Evolutionary conservation across 2,797 vertebrate genomes (phyloP), one percentile per base, ranked within the genome.

Genomic region (Rallus crepitans): DNA sequence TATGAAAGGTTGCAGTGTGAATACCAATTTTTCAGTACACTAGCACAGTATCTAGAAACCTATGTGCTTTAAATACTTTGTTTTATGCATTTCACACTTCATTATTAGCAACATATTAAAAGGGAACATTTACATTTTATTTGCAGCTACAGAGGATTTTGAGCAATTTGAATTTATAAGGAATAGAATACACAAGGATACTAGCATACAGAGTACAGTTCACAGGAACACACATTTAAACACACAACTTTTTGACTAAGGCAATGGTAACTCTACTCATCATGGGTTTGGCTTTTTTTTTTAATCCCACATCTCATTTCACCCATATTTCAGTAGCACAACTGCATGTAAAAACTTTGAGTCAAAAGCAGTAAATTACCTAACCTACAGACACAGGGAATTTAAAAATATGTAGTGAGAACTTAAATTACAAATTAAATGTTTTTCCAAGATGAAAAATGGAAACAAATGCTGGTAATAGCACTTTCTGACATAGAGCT

Each of bases 401-500:
- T 61, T 94, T 91, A 56, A 91, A 97, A 96, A 92, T 47, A 93
- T 16, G 11, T 59, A 82, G 18, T 64, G 27, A 96, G 63, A 95
- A 95, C 89, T 95, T 86, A 94, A 87, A 23, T 39, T 81, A 37
- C 61, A 95, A 95, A 92, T 57, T 25, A 93, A 93, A 77, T 69
- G 35, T 83, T 96, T 94, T 92, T 83, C 56, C 47, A 89, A 69
- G 42, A 87, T 69, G 33, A 94, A 93, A 94, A 96, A 88, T n/a
- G 27, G 52, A 95, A 97, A 93, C 33, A 93, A 93, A 56, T 61
- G 12, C 28, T 35, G 40, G 31, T 92, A 92, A 92, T 82, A 79
- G 27, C 37, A 73, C 31, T 79, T 85, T 71, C 40, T 87, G 63
- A 73, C 71, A 81, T 2, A 94, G 60, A 95, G 87, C 23, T 83